Base-by-base conservation (phyloP, 2,888 invertebrate species). In the Choreutis nemorana region DNA sequence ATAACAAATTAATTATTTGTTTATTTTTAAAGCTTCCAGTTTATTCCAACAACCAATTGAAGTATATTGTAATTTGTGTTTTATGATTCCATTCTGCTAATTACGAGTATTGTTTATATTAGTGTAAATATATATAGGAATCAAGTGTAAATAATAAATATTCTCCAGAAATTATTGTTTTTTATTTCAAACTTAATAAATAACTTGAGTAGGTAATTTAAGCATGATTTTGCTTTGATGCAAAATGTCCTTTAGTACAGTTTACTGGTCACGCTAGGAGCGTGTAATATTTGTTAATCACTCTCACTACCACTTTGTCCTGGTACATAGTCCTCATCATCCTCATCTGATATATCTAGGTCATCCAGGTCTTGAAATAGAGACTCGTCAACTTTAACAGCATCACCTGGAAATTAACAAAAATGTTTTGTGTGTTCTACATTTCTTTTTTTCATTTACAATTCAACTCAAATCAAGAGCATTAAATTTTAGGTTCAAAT, bases 311-410 rank as follows among this genome's bases (percentile, higher is more conserved):
- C 64, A 37, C 68, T 77, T 41, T 58, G 65, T 1, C 82, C 82
- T 1, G 84, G 84, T 15, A 82, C 85, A 61, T 85, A 89, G 57
- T 89, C 88, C 42, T 80, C 82, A 43, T 79, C 83, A 7, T 83
- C 81, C 26, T 87, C 87, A 37, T 86, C 85, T 6, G 87, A 87
- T 27, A 89, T 78, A 45, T 91, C 92, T 29, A 92, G 71, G 55
- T 92, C 92, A 41, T 91, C 93, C 46, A 94, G 63, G 59, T 92
- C 90, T 84, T 94, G 94, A 61, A 96, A 97, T 10, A 97, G 68
- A 11, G 93, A 90, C 65, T 96, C 95, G 66, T 96, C 95, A 23
- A 96, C 94, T 73, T 94, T 94, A 20, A 96, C 91, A 41, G 86
- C 83, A 65, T 89, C 90, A 37, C 86, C 87, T 85, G 48, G 13